These are phyloP conservation scores for Caloenas nicobarica DNA, from an alignment of 2,113 vertebrate species.

Conservation along the genomic window DNA sequence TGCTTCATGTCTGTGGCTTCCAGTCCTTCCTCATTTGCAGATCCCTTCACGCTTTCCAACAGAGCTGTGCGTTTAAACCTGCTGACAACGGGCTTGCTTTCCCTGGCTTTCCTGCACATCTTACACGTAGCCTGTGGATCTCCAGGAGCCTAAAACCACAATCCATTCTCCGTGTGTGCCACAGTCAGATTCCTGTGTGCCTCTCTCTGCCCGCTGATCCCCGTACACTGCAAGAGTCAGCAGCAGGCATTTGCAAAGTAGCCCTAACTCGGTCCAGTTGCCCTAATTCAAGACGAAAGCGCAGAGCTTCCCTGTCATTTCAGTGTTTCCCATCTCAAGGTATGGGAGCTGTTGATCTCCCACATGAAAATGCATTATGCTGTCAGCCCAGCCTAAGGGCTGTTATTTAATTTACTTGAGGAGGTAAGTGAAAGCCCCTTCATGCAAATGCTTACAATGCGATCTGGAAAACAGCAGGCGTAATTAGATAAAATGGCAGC, in stretches of 20 bases:
- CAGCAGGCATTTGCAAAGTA: neutral
- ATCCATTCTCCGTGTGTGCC: neutral
- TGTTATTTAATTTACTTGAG: slow-evolving; percentile 71
- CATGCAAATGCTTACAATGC: slow-evolving; percentile 67
- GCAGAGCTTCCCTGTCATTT: slow-evolving; percentile 12
- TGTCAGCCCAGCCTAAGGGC: slow-evolving; percentile 67
- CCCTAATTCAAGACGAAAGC: slow-evolving; percentile 7
- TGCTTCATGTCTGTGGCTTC: slow-evolving; percentile 2
- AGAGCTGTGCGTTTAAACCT: neutral
- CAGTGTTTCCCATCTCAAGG: slow-evolving; percentile 37
- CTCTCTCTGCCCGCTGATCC: neutral
- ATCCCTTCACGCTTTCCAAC: neutral
- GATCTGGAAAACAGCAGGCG: slow-evolving; percentile 69
- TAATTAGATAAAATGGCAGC: slow-evolving; percentile 71
- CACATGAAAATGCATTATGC: slow-evolving; percentile 62
- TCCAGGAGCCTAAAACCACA: accelerated
- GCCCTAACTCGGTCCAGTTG: neutral
- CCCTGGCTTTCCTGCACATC: slow-evolving; percentile 16
- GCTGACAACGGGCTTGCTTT: slow-evolving; percentile 28
- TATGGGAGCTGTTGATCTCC: slow-evolving; percentile 65
- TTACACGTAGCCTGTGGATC: neutral
- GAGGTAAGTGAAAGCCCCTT: slow-evolving; percentile 72
- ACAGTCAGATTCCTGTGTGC: accelerated
- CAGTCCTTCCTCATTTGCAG: slow-evolving; percentile 23
- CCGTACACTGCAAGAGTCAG: neutral